Base-by-base conservation (phyloP, 37 sponge, comb jelly and placozoan genomes). In the Oopsacas minuta region DNA sequence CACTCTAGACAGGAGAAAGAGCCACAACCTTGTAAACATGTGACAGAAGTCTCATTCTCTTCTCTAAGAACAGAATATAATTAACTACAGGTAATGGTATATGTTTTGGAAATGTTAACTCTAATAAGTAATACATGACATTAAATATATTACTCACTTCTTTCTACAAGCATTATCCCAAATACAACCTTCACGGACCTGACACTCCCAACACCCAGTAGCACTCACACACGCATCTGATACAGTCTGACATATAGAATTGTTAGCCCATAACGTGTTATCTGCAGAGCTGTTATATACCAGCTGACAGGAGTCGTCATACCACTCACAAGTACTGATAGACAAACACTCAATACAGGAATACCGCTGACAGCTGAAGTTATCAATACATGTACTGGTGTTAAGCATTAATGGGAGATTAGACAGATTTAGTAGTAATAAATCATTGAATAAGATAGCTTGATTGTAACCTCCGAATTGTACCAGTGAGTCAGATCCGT, bases 401-500 rank as follows among this genome's bases (percentile, higher is more conserved):
- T 61, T 61, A 34, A 61, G 30, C 3, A 12, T 5, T 25, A n/a
- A 12, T 7, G 75, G 28, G 17, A 61, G 30, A 3, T 12, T 3
- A 3, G 75, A n/a, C 22, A 61, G 75, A 12, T 61, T 10, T 5
- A 61, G 75, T 5, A 3, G 30, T 3, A 61, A 3, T 25, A 61
- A 34, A 34, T 61, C 75, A 61, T n/a, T 61, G 22, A 61, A 61
- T 25, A 61, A 34, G 28, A 61, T 10, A 61, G 75, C 75, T 61
- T 61, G 75, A 34, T 61, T 61, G 75, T 61, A 61, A 34, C 75
- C 75, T 61, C 75, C 75, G 30, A 61, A 61, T 10, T 32, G 75
- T 25, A 61, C 32, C 30, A 34, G 32, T 5, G 75, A 25, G 30
- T n/a, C 28, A 5, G 75, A 3, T 25, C 28, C 22, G 1, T 20